These are phyloP conservation scores for Platerodrilus igneus DNA, from an alignment of 2,888 invertebrate species.

Conservation along the genomic window DNA sequence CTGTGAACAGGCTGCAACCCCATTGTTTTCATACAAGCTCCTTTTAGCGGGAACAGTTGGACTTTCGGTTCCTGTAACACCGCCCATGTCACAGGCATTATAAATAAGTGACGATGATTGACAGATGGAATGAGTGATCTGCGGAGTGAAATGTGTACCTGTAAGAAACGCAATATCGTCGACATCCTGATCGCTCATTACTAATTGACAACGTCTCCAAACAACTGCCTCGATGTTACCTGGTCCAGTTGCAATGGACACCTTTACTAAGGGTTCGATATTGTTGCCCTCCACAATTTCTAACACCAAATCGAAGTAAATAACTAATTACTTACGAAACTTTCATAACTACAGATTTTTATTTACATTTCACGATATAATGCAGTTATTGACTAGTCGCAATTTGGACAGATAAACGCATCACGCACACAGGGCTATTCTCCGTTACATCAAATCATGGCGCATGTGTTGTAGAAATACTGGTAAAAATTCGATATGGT, in stretches of 20 bases:
- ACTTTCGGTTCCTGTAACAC: slow-evolving; percentile 57
- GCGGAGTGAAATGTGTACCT: slow-evolving; percentile 54
- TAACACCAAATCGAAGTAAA: slow-evolving; percentile 11
- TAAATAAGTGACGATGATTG: slow-evolving; percentile 38
- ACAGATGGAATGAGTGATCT: slow-evolving; percentile 35
- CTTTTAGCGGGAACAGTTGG: slow-evolving; percentile 60
- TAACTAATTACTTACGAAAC: slow-evolving; percentile 1
- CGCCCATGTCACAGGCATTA: slow-evolving; percentile 47
- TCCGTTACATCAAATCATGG: too few relatives aligned
- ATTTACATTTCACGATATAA: not conserved
- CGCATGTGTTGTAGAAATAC: too few relatives aligned
- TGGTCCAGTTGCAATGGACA: slow-evolving; percentile 48
- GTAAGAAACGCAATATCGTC: slow-evolving; percentile 91
- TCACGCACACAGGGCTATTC: slow-evolving; percentile 27
- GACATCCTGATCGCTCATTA: slow-evolving; percentile 87
- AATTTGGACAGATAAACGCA: slow-evolving; percentile 16
- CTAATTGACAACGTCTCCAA: slow-evolving; percentile 50
- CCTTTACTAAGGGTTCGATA: slow-evolving; percentile 47
- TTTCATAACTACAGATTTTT: slow-evolving; percentile 12
- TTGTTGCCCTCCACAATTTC: slow-evolving; percentile 44
- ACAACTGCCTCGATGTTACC: slow-evolving; percentile 50
- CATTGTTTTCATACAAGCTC: slow-evolving; percentile 66
- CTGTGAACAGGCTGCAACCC: slow-evolving; percentile 84
- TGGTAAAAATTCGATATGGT: too few relatives aligned
- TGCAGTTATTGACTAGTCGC: not conserved